Evolutionary conservation across 2,888 invertebrate species (phyloP), one percentile per base, ranked within the genome.

Genomic region (Lepetodrilus schrolli): DNA sequence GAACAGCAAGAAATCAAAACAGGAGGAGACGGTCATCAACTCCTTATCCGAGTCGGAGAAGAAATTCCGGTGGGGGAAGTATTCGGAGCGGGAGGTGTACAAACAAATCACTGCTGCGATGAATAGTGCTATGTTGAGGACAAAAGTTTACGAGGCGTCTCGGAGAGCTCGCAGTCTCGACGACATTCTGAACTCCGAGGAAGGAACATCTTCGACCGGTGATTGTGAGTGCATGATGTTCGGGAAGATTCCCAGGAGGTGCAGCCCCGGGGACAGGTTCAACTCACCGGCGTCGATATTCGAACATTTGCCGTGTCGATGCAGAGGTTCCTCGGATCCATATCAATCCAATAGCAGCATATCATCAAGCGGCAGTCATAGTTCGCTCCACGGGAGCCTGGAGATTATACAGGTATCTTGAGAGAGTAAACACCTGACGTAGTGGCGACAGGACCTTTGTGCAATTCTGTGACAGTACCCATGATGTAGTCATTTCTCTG

Each of bases 351-450:
- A 81, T 77, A 87, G 89, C 79, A 89, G 89, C 81, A 84, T 89
- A 72, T 90, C 89, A n/a, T 90, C 90, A 10, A 83, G 85, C 58
- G 86, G 89, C 74, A 90, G 90, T 80, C 89, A 87, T 71, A 86
- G 83, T 74, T 89, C 89, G 17, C 78, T 89, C 48, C 89, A 77
- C 72, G 87, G 88, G 70, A 89, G 88, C 75, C 78, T 88, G 76
- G 89, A 90, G 77, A 82, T 90, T 73, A 88, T 90, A 58, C 89
- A 87, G 82, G 90, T 90, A 79, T 89, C 88, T 38, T 83, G 80
- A 38, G 58, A 26, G 36, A 38, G 13, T 34, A 21, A 23, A 47
- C 50, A 50, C 13, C 10, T 36, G 43, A n/a, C 21, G 20, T 48
- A 17, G 7, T 21, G 21, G 48, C 7, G 17, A 48, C 20, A 48